Base-by-base conservation (phyloP, 2,888 invertebrate genomes). In the Trachelus tabidus region DNA sequence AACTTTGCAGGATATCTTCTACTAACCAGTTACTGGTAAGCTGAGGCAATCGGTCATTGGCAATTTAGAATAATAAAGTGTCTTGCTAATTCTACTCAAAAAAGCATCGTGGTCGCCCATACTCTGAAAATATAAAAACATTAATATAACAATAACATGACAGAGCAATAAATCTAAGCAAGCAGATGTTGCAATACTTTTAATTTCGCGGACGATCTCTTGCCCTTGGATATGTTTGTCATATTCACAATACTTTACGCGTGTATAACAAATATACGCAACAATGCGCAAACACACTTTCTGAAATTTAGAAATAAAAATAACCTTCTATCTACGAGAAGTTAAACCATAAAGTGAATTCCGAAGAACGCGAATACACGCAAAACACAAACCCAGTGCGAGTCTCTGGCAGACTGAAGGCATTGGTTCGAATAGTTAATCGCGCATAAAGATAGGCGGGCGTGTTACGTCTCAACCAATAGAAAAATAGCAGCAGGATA, bases 21-120 rank as follows among this genome's bases (percentile, higher is more conserved):
- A 87, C 93, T 91, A 92, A 97, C 97, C 97, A 93, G 97, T 95
- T 86, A 97, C 94, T 80, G 96, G 95, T 81, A 97, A 92, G 89
- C 96, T 95, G 82, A 97, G 93, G 81, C 96, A 93, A 83, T 95
- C 95, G 80, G 94, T 93, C 78, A 93, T 92, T n/a, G 96, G 95
- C 81, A 96, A 93, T 89, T 95, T 94, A 79, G 97, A 97, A 92
- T 97, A 98, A 91, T 98, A 98, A 76, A 98, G 93, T 3, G 97
- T 96, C 92, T 98, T 98, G 31, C 95, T 95, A 86, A 98, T 96
- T 85, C 98, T 94, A 86, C 95, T 94, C 82, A 97, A 92, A 88
- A 98, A 96, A 85, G 95, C 95, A 80, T 95, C 94, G 90, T 97
- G 96, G 87, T 95, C 94, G 56, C 94, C 94, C 92, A 95, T 92